Percentiles rank a stretch among this genome's conserved stretches.
Evolutionary conservation across 2,797 vertebrate species (phyloP).

Genomic region (Chaenodraco wilsoni): DNA sequence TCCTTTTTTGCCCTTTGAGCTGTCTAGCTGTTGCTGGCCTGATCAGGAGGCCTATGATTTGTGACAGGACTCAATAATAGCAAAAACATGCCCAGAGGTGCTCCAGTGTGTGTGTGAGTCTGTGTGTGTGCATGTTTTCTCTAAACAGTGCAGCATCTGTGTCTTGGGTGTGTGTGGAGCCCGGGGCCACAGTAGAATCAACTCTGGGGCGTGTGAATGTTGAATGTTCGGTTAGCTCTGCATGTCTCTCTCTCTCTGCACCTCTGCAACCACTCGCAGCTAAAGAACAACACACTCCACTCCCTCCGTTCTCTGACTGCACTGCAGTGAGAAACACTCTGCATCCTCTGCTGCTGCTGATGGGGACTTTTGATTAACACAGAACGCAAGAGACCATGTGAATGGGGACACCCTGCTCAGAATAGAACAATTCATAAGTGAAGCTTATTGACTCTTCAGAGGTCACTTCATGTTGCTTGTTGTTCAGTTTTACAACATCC

Average conservation of each 20-base stretch:
- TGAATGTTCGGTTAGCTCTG: constrained; percentile 62
- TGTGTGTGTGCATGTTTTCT: constrained; percentile 16
- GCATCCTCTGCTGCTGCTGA: constrained; percentile 39
- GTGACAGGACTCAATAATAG: constrained; percentile 46
- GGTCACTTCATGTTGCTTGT: neutral
- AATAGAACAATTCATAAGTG: constrained; percentile 20
- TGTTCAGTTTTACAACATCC: constrained; percentile 5
- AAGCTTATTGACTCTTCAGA: constrained; percentile 14
- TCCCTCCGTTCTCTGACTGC: constrained; percentile 62
- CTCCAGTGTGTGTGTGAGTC: constrained; percentile 10
- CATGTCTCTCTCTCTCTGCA: constrained; percentile 48
- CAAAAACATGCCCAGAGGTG: constrained; percentile 42
- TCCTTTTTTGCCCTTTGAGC: constrained; percentile 5
- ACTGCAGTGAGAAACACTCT: constrained; percentile 55
- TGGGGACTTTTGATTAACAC: constrained; percentile 46
- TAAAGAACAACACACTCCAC: constrained; percentile 70
- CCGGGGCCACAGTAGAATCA: constrained; percentile 60
- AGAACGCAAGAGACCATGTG: constrained; percentile 20
- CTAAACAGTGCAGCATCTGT: constrained; percentile 58
- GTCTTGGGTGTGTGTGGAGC: constrained; percentile 69
- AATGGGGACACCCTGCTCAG: neutral
- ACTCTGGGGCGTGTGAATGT: constrained; percentile 75
- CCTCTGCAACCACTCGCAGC: constrained; percentile 67
- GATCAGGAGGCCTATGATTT: constrained; percentile 47
- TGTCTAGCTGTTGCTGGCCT: constrained; percentile 27